These are phyloP conservation scores for Ara ararauna DNA, from an alignment of 2,797 vertebrate genomes.

Conservation along the genomic window DNA sequence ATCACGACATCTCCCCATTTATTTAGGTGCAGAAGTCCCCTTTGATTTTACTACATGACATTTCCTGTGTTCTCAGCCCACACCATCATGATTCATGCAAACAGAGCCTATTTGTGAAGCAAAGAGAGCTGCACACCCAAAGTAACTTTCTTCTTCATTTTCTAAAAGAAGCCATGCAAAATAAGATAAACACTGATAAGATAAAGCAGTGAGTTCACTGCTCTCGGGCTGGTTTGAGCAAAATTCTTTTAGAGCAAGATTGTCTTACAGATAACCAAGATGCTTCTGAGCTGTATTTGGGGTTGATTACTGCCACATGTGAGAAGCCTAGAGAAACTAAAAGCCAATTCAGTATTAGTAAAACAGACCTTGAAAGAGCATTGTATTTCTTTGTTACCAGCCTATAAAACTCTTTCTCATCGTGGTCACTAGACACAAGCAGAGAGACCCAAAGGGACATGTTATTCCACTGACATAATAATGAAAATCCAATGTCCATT, in stretches of 20 bases:
- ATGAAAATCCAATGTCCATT: neutral
- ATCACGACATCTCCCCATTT: neutral
- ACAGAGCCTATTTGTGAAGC: neutral
- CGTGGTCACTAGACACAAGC: neutral
- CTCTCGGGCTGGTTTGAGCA: neutral
- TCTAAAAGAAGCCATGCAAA: neutral
- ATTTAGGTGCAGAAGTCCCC: neutral
- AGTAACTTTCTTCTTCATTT: neutral
- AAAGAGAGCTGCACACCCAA: neutral
- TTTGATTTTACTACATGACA: neutral
- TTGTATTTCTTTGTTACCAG: conserved; percentile 14
- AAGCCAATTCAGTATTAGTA: neutral
- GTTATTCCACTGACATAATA: neutral
- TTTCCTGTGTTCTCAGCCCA: neutral
- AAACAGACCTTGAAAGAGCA: neutral
- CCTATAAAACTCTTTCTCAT: conserved; percentile 4
- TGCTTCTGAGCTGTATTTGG: neutral
- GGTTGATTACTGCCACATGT: conserved; percentile 34
- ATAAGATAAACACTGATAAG: neutral
- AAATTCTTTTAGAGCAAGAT: conserved; percentile 1
- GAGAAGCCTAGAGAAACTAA: neutral
- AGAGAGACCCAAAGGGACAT: neutral
- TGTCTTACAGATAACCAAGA: conserved; percentile 2
- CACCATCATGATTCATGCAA: neutral
- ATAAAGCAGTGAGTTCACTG: neutral